These are phyloP conservation scores for Enteromius radiatus DNA, from an alignment of 2,797 vertebrate genomes.

Conservation along the genomic window DNA sequence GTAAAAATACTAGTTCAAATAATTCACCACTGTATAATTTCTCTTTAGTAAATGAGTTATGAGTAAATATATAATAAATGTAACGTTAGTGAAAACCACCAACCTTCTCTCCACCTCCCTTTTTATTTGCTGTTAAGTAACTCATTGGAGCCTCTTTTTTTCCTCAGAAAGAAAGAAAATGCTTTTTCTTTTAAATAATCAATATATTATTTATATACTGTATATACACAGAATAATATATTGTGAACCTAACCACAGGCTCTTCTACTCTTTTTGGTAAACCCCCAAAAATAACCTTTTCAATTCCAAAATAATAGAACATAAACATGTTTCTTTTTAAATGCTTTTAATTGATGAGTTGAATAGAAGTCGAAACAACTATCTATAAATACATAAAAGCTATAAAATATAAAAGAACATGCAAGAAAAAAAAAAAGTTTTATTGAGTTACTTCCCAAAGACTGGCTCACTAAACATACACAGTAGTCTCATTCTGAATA, in stretches of 20 bases:
- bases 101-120: too few relatives aligned
- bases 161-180: too few relatives aligned
- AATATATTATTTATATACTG: not conserved
- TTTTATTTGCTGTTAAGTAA: too few relatives aligned
- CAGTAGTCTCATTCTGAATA: conserved; percentile 64
- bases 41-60: too few relatives aligned
- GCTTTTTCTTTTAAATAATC: not conserved
- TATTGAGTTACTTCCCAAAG: not conserved
- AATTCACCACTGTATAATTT: too few relatives aligned
- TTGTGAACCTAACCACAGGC: not conserved
- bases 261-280: too few relatives aligned
- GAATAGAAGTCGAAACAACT: not conserved
- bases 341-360: not conserved
- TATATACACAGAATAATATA: not conserved
- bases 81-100: too few relatives aligned
- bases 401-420: not conserved
- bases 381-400: not conserved
- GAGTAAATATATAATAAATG: too few relatives aligned
- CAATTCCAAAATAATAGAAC: too few relatives aligned
- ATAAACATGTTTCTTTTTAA: not conserved
- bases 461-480: not conserved
- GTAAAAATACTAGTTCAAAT: too few relatives aligned
- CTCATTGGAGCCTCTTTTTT: too few relatives aligned
- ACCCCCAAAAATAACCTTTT: too few relatives aligned
- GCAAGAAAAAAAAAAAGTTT: not conserved